phyloP scores from a whole-genome alignment of 2,113 vertebrate genomes.

The Mus pahari region DNA sequence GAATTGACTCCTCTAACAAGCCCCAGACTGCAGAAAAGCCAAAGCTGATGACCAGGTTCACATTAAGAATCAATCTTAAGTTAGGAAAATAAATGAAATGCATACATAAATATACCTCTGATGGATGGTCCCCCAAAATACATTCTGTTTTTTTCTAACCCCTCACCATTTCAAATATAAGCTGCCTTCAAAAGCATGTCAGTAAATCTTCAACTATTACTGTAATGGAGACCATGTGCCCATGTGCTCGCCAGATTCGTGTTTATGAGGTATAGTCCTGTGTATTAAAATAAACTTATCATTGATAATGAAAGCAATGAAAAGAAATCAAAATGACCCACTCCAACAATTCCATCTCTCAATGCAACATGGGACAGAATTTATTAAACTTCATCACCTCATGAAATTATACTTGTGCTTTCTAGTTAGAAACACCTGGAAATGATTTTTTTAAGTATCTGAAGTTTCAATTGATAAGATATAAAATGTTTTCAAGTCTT shows the following conservation, averaged over 20 bases:
- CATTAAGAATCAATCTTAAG: constrained; percentile 40
- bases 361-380: constrained; percentile 4
- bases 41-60: neutral
- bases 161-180: constrained; percentile 59
- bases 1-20: neutral
- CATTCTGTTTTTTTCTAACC: constrained; percentile 8
- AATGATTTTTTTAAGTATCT: constrained; percentile 7
- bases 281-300: constrained; percentile 69
- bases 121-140: constrained; percentile 14
- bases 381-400: constrained; percentile 60
- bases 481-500: constrained; percentile 58
- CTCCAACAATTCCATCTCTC: constrained; percentile 54
- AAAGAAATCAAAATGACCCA: constrained; percentile 75
- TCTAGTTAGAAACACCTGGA: constrained; percentile 46
- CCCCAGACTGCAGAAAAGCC: neutral
- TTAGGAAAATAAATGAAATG: constrained; percentile 49
- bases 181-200: constrained; percentile 68
- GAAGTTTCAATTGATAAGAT: neutral
- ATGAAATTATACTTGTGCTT: constrained; percentile 51
- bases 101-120: neutral
- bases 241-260: constrained; percentile 71
- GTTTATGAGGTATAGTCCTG: constrained; percentile 61
- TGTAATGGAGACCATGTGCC: constrained; percentile 74
- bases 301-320: constrained; percentile 76
- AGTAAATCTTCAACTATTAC: constrained; percentile 65